phyloP scores from a whole-genome alignment of 2,888 invertebrate genomes.

The Petrophora chlorosata region DNA sequence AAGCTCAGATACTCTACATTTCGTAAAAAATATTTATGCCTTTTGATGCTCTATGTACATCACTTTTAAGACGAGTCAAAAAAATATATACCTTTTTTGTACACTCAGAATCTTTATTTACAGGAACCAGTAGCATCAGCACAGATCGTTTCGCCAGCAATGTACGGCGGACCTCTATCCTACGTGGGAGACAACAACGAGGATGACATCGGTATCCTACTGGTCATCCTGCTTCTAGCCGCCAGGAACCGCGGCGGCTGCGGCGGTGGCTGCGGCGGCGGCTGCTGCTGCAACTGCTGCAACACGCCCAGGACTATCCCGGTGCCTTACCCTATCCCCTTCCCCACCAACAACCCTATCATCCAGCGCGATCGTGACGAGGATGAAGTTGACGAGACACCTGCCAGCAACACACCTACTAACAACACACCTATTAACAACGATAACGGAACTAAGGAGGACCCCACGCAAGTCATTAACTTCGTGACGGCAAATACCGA shows the following conservation, averaged over 20 bases:
- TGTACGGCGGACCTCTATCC: constrained; percentile 45
- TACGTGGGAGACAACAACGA: constrained; percentile 36
- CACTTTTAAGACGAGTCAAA: too few relatives aligned
- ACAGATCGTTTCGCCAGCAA: constrained; percentile 37
- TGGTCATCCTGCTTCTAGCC: constrained; percentile 58
- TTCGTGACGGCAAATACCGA: constrained; percentile 30
- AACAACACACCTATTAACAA: background rate
- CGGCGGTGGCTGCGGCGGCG: constrained; percentile 28
- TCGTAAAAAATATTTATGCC: too few relatives aligned
- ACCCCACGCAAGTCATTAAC: constrained; percentile 31
- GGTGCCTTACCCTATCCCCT: constrained; percentile 61
- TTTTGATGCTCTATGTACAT: too few relatives aligned
- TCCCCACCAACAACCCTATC: constrained; percentile 58
- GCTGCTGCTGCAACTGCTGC: constrained; percentile 48
- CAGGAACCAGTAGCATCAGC: constrained; percentile 47
- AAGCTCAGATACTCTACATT: too few relatives aligned
- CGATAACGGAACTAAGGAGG: constrained; percentile 2
- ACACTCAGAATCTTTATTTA: too few relatives aligned
- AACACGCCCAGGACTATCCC: constrained; percentile 50
- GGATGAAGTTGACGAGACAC: constrained; percentile 25
- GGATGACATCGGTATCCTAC: constrained; percentile 60
- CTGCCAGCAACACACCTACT: too few relatives aligned
- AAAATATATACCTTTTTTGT: too few relatives aligned
- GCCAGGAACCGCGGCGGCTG: constrained; percentile 45
- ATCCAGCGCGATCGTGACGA: constrained; percentile 36